Evolutionary conservation across 2,888 invertebrate genomes (phyloP), one percentile per base, ranked within the genome.

Genomic region (Oligia strigilis): DNA sequence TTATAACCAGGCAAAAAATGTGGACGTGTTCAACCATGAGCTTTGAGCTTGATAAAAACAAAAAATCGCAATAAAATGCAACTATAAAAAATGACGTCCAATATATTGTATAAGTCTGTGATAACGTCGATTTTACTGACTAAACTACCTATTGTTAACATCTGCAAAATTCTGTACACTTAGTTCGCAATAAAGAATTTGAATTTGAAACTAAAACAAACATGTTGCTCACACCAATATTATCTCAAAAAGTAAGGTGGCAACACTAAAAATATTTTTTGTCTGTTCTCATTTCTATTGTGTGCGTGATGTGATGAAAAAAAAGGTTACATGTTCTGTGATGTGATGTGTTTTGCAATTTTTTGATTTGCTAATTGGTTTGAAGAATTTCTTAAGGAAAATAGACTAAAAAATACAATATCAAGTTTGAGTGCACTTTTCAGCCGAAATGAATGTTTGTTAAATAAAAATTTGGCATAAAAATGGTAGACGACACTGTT

Each of bases 401-500:
- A 19, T 73, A 52, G 9, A 52, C 9, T 0, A 36, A 70, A 77
- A 73, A 77, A 60, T 73, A 81, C 36, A 65, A 17, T 67, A 72
- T 66, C 36, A 72, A 19, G 40, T 73, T 82, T 66, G 19, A 77
- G 77, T 78, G 49, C 14, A 43, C 43, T 43, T 70, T 74, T 66
- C 9, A 62, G 65, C 5, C 58, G 86, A 80, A 77, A 89, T 89
- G 86, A 80, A 79, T 62, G 43, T 78, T 75, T 81, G 46, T 23
- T 78, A 75, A 81, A 43, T 74, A 49, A n/a, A 14, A 69, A 76
- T 71, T 79, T 81, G 29, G 69, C 69, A 19, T 77, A 76, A 90
- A 89, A 78, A 89, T 90, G 91, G 80, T 75, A 75, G 86, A 84
- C 78, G 92, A 94, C 80, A 88, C 92, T 71, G 92, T 94, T 86